Evolutionary conservation across 1,140 invertebrate species (phyloP).

Genomic region (Bombus pascuorum): DNA sequence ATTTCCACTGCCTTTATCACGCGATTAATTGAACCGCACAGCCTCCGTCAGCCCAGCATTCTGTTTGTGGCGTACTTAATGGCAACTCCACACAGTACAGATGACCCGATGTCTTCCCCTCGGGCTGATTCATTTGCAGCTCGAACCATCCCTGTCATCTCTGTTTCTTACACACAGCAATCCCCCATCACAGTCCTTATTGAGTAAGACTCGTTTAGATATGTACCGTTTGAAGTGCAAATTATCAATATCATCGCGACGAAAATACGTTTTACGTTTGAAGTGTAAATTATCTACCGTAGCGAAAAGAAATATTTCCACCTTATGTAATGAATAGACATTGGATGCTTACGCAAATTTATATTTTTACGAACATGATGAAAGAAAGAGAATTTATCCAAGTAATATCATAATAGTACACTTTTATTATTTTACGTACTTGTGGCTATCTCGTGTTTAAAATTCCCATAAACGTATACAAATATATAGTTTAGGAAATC

Average conservation of each 20-base stretch:
- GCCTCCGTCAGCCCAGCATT: slow-evolving; percentile 33
- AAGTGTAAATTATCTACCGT: neutral
- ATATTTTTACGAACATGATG: too few species aligned
- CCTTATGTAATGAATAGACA: too few species aligned
- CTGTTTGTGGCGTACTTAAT: slow-evolving; percentile 67
- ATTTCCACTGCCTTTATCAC: slow-evolving; percentile 25
- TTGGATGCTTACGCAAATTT: too few species aligned
- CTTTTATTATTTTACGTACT: too few species aligned
- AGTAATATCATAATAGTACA: too few species aligned
- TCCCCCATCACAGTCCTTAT: slow-evolving; percentile 17
- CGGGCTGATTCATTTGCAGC: slow-evolving; percentile 53
- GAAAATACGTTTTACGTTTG: neutral
- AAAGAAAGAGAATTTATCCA: too few species aligned
- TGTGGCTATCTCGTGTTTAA: too few species aligned
- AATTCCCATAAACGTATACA: too few species aligned
- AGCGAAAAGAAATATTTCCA: neutral
- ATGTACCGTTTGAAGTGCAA: neutral
- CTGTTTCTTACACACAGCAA: slow-evolving; percentile 34
- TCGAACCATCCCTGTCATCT: slow-evolving; percentile 26
- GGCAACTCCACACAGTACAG: slow-evolving; percentile 57
- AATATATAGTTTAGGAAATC: neutral
- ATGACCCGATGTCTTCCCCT: slow-evolving; percentile 55
- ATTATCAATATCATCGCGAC: neutral
- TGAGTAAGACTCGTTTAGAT: slow-evolving; percentile 53
- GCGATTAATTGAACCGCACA: slow-evolving; percentile 70